phyloP scores from a whole-genome alignment of 2,797 vertebrate genomes.

The Vireo griseus region DNA sequence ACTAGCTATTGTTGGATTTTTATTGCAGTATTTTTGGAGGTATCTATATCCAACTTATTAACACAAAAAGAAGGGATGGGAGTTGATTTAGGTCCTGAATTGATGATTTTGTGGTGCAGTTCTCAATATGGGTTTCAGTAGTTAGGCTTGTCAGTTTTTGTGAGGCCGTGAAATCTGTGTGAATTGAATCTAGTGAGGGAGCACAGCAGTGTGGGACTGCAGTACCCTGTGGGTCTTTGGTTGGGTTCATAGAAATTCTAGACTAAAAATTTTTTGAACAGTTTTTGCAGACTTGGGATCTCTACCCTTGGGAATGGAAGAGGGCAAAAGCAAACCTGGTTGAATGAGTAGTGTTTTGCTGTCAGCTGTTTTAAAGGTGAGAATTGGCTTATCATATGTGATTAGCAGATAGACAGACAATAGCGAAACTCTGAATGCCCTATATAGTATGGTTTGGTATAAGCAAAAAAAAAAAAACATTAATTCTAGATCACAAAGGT shows the following conservation, averaged over 20 bases:
- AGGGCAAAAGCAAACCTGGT: not conserved
- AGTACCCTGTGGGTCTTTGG: not conserved
- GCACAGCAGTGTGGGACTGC: not conserved
- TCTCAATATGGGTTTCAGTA: not conserved
- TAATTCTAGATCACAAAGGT: not conserved
- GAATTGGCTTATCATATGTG: not conserved
- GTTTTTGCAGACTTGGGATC: not conserved
- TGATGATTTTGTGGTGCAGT: not conserved
- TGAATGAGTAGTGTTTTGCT: not conserved
- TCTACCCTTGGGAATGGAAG: not conserved
- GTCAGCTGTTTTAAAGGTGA: not conserved
- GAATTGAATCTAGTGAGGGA: not conserved
- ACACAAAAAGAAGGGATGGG: not conserved
- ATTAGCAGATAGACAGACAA: not conserved
- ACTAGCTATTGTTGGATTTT: not conserved
- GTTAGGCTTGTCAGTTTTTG: not conserved
- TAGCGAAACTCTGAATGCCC: not conserved
- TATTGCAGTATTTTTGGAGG: not conserved
- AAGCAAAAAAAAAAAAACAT: not conserved
- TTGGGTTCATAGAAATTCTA: not conserved
- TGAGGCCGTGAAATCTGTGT: accelerated
- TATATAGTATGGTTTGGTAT: not conserved
- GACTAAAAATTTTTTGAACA: not conserved
- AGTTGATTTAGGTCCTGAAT: not conserved
- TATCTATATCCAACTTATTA: not conserved